Evolutionary conservation across 2,113 vertebrate genomes (phyloP), one percentile per base, ranked within the genome.

Genomic region (Periophthalmus modestus): DNA sequence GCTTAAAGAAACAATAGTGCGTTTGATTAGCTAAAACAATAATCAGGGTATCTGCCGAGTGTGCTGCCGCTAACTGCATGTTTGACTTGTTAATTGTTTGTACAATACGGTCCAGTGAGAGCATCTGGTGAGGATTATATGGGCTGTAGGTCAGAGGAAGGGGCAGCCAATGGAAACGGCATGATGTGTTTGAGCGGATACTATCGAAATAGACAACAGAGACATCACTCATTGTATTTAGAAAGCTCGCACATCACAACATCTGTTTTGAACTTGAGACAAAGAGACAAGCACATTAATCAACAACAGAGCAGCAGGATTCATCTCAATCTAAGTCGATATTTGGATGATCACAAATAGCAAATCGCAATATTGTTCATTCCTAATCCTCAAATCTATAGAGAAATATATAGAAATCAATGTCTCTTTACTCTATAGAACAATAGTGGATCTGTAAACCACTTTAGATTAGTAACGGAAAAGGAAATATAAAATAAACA

Each of bases 51-150:
- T 71, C 21, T 61, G 62, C 33, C 63, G 61, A 54, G 59, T 70
- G 24, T 21, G 71, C 70, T 52, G 72, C 34, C 68, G 57, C 63
- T 68, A 70, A 16, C 28, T 66, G 46, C 33, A 69, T 72, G 80
- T 81, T 87, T 76, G 79, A 67, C 50, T 82, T 81, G 89, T 86
- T 85, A 89, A 87, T 88, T 85, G 85, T 74, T 82, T 77, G 36
- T 68, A 78, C 76, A 80, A 34, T 69, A 36, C 48, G 72, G 61
- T 54, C 58, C 63, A 88, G 75, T 74, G 79, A 74, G 82, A 82
- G 85, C 91, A 92, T 91, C 87, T 91, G 91, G 78, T 69, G 82
- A 76, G 69, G 85, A 71, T 87, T 83, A 84, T 0, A 70, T 0
- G n/a, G 79, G 70, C 82, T 74, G 72, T 70, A 82, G 81, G 77